Conservation (phyloP, 2,888 invertebrate genomes). For the Mesochorus sp. region DNA sequence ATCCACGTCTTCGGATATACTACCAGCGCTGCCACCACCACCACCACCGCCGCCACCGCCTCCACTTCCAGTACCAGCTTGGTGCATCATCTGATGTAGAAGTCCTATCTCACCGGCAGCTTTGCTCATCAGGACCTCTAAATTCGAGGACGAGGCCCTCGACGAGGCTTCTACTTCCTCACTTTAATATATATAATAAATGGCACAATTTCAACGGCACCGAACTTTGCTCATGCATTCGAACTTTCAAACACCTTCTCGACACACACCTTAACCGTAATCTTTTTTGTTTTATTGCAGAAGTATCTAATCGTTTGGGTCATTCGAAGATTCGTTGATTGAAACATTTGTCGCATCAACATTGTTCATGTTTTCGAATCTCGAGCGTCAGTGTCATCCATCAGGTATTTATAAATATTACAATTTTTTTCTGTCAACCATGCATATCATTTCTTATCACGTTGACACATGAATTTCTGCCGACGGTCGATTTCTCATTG, state of each 20-base stretch:
- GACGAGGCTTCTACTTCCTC: constrained; percentile 67
- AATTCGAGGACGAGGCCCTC: constrained; percentile 65
- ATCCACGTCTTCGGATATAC: constrained; percentile 74
- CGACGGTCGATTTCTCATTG: neutral
- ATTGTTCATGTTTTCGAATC: neutral
- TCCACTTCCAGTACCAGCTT: constrained; percentile 52
- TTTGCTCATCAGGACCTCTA: constrained; percentile 49
- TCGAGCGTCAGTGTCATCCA: neutral
- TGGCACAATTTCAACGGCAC: constrained; percentile 68
- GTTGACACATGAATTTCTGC: constrained; percentile 36
- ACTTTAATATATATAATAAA: constrained; percentile 71
- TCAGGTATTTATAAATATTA: neutral
- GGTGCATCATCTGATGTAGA: constrained; percentile 57
- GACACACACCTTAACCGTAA: constrained; percentile 11
- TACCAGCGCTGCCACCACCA: constrained; percentile 52
- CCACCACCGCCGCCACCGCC: constrained; percentile 48
- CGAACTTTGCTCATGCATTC: constrained; percentile 35
- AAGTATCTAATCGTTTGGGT: neutral
- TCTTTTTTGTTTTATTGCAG: neutral
- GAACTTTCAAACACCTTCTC: constrained; percentile 1
- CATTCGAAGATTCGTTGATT: neutral
- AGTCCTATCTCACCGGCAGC: constrained; percentile 42
- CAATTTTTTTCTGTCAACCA: constrained; percentile 6
- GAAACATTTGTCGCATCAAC: neutral
- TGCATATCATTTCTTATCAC: constrained; percentile 31